These are phyloP conservation scores for Leptarthrus brevirostris DNA, from an alignment of 2,888 invertebrate species.

Conservation along the genomic window DNA sequence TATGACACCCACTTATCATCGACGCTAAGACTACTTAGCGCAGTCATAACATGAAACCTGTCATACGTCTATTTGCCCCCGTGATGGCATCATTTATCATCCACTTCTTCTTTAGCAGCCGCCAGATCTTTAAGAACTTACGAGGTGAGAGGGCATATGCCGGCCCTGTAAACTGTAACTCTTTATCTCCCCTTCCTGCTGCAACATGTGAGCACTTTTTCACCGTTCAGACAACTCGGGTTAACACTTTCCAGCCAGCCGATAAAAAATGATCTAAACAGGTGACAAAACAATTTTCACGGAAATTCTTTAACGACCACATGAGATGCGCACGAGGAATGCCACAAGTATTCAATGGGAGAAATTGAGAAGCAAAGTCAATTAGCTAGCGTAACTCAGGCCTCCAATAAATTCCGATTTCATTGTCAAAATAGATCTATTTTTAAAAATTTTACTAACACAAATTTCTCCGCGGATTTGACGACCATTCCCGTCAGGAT, in stretches of 20 bases:
- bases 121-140: background rate
- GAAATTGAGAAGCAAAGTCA: constrained; percentile 42
- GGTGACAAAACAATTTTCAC: constrained; percentile 55
- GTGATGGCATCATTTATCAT: constrained; percentile 51
- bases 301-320: constrained; percentile 50
- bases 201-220: background rate
- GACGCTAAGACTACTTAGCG: constrained; percentile 32
- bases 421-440: constrained; percentile 36
- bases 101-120: background rate
- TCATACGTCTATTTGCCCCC: constrained; percentile 49
- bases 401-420: constrained; percentile 36
- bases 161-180: constrained; percentile 1
- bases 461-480: constrained; percentile 2
- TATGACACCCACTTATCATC: constrained; percentile 52
- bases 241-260: constrained; percentile 22
- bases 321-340: constrained; percentile 36
- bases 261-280: constrained; percentile 54
- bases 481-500: constrained; percentile 12
- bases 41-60: constrained; percentile 51
- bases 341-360: constrained; percentile 22
- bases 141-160: constrained; percentile 11
- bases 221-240: background rate
- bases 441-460: constrained; percentile 22
- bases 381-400: constrained; percentile 23
- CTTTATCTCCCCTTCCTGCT: constrained; percentile 12